Evolutionary conservation across 92 coral and sea anemone genomes (phyloP).

Genomic region (Hydrozoanthus gracilis): DNA sequence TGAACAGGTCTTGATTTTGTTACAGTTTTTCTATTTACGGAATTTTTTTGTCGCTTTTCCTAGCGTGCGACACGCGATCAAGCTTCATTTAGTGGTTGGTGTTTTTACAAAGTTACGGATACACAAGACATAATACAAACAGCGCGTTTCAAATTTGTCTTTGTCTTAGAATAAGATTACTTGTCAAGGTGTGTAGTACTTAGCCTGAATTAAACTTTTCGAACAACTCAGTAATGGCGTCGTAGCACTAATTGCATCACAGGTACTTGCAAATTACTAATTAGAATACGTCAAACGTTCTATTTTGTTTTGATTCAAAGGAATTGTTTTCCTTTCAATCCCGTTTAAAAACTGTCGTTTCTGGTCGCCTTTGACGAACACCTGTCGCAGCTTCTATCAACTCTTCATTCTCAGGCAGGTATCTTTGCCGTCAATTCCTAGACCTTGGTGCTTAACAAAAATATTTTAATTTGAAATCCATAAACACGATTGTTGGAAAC

Average conservation of each 20-base stretch:
- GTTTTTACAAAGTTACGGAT: no score
- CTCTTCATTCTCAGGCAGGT: slow-evolving; percentile 12
- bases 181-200: no score
- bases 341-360: not conserved
- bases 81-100: no score
- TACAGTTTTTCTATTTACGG: no score
- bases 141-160: no score
- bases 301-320: not conserved
- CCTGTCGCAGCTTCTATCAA: slow-evolving; percentile 6
- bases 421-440: not conserved
- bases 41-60: no score
- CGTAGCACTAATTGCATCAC: not conserved
- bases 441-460: slow-evolving; percentile 6
- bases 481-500: not conserved
- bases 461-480: slow-evolving; percentile 35
- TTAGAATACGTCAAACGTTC: not conserved
- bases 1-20: no score
- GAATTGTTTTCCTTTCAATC: not conserved
- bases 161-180: no score
- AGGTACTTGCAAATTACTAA: not conserved
- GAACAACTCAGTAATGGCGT: no score
- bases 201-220: no score
- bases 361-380: not conserved
- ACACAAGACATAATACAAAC: no score
- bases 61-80: no score